These are phyloP conservation scores for Oxyteleia sp. DNA, from an alignment of 2,888 invertebrate species.

Conservation along the genomic window DNA sequence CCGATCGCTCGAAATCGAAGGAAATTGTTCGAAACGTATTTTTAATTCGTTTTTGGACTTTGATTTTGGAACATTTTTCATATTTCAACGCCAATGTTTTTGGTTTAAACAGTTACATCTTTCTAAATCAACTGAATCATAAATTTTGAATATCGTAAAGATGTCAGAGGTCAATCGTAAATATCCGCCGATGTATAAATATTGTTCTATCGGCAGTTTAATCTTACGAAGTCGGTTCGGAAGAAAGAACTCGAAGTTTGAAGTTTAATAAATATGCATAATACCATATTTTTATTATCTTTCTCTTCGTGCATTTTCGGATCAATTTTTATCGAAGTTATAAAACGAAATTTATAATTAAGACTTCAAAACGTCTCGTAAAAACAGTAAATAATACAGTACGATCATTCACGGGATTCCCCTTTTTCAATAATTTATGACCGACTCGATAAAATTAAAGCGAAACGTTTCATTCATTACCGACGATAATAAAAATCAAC, in stretches of 20 bases:
- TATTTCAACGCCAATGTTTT: too few species aligned
- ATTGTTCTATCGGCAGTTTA: constrained; percentile 13
- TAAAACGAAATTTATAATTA: constrained; percentile 1
- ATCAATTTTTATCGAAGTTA: neutral
- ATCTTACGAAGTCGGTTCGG: neutral
- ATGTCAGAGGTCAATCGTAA: constrained; percentile 30
- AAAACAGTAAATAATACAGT: neutral
- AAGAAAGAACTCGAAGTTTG: too few species aligned
- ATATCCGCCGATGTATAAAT: constrained; percentile 19
- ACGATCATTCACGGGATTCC: neutral
- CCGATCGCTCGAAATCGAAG: too few species aligned
- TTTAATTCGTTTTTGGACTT: too few species aligned
- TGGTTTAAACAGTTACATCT: constrained; percentile 1
- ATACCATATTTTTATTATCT: neutral
- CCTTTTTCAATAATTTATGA: neutral
- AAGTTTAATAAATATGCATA: neutral
- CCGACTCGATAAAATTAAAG: neutral
- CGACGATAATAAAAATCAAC: neutral
- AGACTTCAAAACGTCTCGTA: neutral
- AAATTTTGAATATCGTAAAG: constrained; percentile 28
- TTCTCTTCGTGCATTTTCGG: neutral
- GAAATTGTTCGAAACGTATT: too few species aligned
- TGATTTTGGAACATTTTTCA: too few species aligned
- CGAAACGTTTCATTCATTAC: neutral
- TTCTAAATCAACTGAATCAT: constrained; percentile 22